A percentile compares a stretch with the other conserved stretches of the same genome.
phyloP scores from a whole-genome alignment of 1,140 invertebrate genomes.

The Mamestra configurata region DNA sequence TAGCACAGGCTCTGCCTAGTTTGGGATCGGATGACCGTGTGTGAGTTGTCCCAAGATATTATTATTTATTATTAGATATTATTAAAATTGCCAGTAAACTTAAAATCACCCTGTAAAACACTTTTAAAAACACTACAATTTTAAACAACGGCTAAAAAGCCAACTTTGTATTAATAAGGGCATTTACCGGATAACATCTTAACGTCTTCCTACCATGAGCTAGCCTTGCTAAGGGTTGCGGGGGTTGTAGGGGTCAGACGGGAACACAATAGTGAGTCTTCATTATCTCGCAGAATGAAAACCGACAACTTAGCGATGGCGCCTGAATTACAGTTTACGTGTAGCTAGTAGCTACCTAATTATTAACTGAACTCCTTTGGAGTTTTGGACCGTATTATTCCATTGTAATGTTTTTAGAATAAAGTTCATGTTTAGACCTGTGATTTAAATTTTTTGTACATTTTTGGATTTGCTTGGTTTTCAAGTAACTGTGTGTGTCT shows the following conservation, averaged over 20 bases:
- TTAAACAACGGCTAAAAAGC: background rate
- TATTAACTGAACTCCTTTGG: background rate
- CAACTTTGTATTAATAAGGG: background rate
- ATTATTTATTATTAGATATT: too few species aligned
- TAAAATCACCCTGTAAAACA: too few species aligned
- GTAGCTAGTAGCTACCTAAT: background rate
- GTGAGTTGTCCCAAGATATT: too few species aligned
- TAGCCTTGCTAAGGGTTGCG: background rate
- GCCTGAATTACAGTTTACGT: background rate
- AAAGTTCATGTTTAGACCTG: background rate
- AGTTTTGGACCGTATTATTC: background rate
- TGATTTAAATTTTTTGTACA: too few species aligned
- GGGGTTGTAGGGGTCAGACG: slow-evolving; percentile 19
- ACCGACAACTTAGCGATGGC: slow-evolving; percentile 17
- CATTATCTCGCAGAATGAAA: slow-evolving; percentile 31
- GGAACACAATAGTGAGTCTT: slow-evolving; percentile 31
- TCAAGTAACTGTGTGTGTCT: too few species aligned
- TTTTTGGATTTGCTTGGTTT: too few species aligned
- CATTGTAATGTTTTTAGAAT: background rate
- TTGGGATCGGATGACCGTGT: too few species aligned
- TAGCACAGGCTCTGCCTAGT: too few species aligned
- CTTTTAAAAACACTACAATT: background rate
- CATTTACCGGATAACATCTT: slow-evolving; percentile 11
- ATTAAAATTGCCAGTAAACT: too few species aligned
- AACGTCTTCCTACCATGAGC: background rate